Base-by-base conservation (phyloP, 2,113 vertebrate genomes). In the Gulo gulo region DNA sequence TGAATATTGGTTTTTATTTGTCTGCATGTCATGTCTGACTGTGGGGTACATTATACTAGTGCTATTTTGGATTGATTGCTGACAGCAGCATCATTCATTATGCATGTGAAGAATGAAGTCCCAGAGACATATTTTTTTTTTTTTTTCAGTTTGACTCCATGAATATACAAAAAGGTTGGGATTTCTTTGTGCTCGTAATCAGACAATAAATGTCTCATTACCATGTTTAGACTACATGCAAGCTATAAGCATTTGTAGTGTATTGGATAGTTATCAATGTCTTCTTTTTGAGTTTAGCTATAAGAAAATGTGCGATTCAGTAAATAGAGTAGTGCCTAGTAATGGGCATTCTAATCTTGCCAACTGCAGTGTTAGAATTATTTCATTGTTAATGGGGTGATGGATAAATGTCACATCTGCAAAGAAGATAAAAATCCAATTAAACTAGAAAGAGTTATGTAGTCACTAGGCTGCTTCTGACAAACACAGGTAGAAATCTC, bases 21-120 rank as follows among this genome's bases (percentile, higher is more conserved):
- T 84, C 36, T 97, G 36, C 55, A n/a, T 67, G 55, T 83, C 94
- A 42, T 96, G 85, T 88, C 79, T 92, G 90, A 90, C 96, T 71
- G 50, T 47, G 9, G 34, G 81, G 20, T 96, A 34, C 0, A 1
- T 79, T 96, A 61, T 95, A 69, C 80, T 71, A 78, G 0, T 21
- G 10, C 34, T 97, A 94, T 55, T 93, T 71, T 82, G 50, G 92
- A 85, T 95, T 98, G 98, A 97, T 98, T 96, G 50, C 94, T 98
- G 89, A 96, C 67, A 96, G 95, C 24, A 31, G 80, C 23, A 16
- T 97, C 94, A 83, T 95, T 98, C 16, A 21, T 98, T 98, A 93
- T 91, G 36, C n/a, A 95, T 36, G 52, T 94, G 63, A 96, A 39
- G 52, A 76, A 93, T 95, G 39, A 97, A 85, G 34, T 96, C 86